Conservation (phyloP, 2,113 vertebrate species). For the Saguinus midas region DNA sequence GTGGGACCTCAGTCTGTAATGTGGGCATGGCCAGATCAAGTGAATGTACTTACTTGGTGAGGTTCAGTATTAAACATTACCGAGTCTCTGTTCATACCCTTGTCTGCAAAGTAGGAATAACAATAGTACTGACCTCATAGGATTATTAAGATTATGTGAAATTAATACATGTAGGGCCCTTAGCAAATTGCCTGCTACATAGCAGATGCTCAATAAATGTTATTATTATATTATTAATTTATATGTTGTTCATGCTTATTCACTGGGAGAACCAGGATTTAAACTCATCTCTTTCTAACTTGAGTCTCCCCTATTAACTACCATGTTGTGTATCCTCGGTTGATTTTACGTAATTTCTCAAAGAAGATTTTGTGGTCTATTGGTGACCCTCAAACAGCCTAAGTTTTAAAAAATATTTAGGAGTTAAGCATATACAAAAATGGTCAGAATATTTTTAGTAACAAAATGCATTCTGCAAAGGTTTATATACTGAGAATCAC, state of each 20-base stretch:
- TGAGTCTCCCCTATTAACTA: neutral
- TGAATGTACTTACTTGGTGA: neutral
- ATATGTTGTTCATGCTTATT: neutral
- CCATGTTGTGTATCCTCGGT: neutral
- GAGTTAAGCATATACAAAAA: neutral
- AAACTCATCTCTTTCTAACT: neutral
- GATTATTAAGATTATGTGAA: neutral
- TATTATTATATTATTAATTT: neutral
- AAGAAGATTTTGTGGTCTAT: neutral
- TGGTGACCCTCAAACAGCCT: neutral
- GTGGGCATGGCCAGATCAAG: neutral
- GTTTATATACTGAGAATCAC: neutral
- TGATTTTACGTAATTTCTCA: neutral
- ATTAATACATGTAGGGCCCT: neutral
- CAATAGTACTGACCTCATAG: neutral
- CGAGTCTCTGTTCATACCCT: neutral
- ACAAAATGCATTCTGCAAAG: neutral
- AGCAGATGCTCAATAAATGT: neutral
- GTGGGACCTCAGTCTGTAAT: neutral
- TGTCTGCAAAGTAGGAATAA: neutral
- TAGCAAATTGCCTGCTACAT: neutral
- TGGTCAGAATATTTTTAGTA: neutral
- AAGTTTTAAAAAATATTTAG: slow-evolving; percentile 16
- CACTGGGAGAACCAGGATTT: neutral
- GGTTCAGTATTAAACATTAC: neutral